Base-by-base conservation (phyloP, 2,888 invertebrate genomes). In the Melikaiella ostensackeni region DNA sequence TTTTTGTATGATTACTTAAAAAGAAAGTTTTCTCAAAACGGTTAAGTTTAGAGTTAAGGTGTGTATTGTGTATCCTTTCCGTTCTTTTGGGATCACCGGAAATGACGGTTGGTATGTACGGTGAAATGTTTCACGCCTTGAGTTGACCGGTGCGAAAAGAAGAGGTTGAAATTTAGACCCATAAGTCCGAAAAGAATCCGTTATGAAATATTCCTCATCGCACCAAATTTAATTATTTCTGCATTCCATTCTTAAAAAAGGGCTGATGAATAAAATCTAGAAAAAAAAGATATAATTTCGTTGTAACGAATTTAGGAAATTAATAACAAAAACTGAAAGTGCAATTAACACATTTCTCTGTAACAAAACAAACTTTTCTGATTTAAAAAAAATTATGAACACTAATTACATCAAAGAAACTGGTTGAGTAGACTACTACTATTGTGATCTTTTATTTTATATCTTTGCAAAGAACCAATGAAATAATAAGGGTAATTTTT, bases 51-150 rank as follows among this genome's bases (percentile, higher is more conserved):
- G n/a, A n/a, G 50, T 50, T 7, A 50, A 50, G 50, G 50, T 50
- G 50, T 19, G 19, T 57, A 57, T 24, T 4, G 3, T 1, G 50
- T 50, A 24, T 57, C 24, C 57, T 24, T 57, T 57, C 21, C 57
- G 57, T 24, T 57, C 21, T 21, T 11, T 57, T 4, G 24, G 11
- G 57, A 57, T 24, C 24, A 57, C 57, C 57, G 57, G 57, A 57
- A 57, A 21, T 57, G 57, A 57, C 57, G 21, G 57, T 57, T 57
- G 50, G 24, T 21, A 11, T 57, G 11, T 57, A 11, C 11, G 11
- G 24, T 57, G 9, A 55, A n/a, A 21, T 57, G 57, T 57, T 57
- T 57, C 57, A 24, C 57, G 57, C 57, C 57, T 57, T 57, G 57
- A 57, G 57, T 57, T 57, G 57, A 57, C 57, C 57, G 57, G 11